Conservation (phyloP, 2,113 vertebrate species). For the Bucco capensis region DNA sequence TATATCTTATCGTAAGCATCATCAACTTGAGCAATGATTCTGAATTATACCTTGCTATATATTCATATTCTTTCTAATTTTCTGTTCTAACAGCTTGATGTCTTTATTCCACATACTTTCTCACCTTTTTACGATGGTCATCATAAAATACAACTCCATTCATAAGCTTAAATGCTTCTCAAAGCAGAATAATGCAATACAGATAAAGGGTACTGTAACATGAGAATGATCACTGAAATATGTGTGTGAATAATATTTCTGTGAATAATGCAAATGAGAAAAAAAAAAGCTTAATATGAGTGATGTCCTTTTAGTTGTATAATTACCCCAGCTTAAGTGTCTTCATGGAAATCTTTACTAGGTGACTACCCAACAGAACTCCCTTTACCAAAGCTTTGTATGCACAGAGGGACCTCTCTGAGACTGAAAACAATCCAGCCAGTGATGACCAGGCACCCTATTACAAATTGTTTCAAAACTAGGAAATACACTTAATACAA, state of each 20-base stretch:
- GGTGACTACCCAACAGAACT: background rate
- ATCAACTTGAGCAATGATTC: background rate
- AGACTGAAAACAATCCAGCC: background rate
- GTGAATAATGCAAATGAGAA: background rate
- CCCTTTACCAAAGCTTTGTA: background rate
- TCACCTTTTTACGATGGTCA: background rate
- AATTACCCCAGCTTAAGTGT: background rate
- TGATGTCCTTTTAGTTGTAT: background rate
- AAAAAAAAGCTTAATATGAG: background rate
- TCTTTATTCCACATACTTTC: background rate
- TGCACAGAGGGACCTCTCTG: background rate
- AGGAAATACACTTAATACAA: background rate
- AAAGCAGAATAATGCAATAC: background rate
- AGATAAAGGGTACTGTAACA: background rate
- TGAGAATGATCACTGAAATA: background rate
- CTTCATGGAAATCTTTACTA: background rate
- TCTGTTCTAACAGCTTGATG: background rate
- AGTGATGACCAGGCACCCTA: background rate
- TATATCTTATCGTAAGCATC: background rate
- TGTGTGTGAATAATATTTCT: background rate
- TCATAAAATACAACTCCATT: slow-evolving; percentile 2
- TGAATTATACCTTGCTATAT: background rate
- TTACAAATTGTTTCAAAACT: background rate
- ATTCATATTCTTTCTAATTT: background rate
- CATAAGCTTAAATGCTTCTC: background rate